Evolutionary conservation across 2,113 vertebrate genomes (phyloP), one percentile per base, ranked within the genome.

Genomic region (Lepisosteus osseus): DNA sequence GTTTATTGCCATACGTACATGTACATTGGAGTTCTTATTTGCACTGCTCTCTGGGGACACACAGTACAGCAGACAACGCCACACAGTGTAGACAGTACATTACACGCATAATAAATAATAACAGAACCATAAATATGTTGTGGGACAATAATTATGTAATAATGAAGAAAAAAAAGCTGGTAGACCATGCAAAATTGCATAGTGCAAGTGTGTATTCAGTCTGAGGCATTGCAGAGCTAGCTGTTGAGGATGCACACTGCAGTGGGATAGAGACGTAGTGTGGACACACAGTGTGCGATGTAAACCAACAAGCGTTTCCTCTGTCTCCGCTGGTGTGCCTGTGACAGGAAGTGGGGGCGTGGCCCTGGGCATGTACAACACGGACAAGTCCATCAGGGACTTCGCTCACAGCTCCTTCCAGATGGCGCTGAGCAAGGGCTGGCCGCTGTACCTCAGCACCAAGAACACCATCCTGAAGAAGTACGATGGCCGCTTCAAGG

Each of bases 331-430:
- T 0, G 61, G 2, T 77, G 3, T 77, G 17, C 76, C 0, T 67
- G 17, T 14, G 81, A 3, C 81, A 99, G 97, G 85, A 6, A 84
- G 94, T 3, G 95, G 97, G 59, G 97, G 97, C 17, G 95, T 99
- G 12, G 95, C 97, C 42, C 84, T 99, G 92, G 97, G 96, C 65
- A 99, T 99, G 97, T 99, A 94, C 88, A 99, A 99, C 79, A 94
- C 97, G 29, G 97, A 99, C 80, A 90, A 89, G 43, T 99, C 97
- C 70, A 96, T 99, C 68, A 86, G 82, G 76, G 95, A 98, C 65
- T 99, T 99, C 84, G 97, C 96, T n/a, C 97, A 97, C 83, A 98
- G 97, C 87, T 99, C 97, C 76, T 97, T 99, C 86, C 95, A 97
- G 81, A 95, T 98, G 95, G 97, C 92, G 2, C 76, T 99, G 75